These are phyloP conservation scores for Cottus gobio DNA, from an alignment of 2,113 vertebrate genomes.

Conservation along the genomic window DNA sequence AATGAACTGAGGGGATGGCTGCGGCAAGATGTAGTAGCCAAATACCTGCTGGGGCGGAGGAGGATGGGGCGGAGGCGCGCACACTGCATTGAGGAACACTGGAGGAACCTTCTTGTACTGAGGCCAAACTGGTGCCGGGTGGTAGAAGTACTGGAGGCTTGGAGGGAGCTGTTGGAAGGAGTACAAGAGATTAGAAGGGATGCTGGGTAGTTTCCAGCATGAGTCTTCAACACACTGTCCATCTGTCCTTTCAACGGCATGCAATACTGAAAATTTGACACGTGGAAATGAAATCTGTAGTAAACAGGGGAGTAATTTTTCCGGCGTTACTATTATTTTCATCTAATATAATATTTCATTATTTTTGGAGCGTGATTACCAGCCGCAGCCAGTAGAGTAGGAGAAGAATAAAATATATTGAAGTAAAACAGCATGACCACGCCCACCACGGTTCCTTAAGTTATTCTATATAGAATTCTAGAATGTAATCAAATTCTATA, in stretches of 20 bases:
- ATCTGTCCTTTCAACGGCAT: background rate
- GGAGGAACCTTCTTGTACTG: constrained; percentile 75
- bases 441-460: no score
- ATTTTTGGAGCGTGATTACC: no score
- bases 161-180: constrained; percentile 63
- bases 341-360: no score
- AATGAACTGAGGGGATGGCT: constrained; percentile 80
- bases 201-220: constrained; percentile 1
- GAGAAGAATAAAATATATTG: no score
- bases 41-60: constrained; percentile 69
- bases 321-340: no score
- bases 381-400: no score
- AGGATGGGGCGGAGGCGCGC: constrained; percentile 53
- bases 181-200: constrained; percentile 10
- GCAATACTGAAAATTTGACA: constrained; percentile 7
- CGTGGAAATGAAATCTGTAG: background rate
- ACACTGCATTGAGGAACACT: constrained; percentile 76
- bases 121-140: constrained; percentile 77
- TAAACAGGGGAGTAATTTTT: no score
- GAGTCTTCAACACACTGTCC: background rate
- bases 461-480: no score
- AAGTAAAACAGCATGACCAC: no score
- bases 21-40: constrained; percentile 80
- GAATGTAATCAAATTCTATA: no score
- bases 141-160: constrained; percentile 76